Conservation (phyloP, 2,797 vertebrate species). For the Mycteria americana region DNA sequence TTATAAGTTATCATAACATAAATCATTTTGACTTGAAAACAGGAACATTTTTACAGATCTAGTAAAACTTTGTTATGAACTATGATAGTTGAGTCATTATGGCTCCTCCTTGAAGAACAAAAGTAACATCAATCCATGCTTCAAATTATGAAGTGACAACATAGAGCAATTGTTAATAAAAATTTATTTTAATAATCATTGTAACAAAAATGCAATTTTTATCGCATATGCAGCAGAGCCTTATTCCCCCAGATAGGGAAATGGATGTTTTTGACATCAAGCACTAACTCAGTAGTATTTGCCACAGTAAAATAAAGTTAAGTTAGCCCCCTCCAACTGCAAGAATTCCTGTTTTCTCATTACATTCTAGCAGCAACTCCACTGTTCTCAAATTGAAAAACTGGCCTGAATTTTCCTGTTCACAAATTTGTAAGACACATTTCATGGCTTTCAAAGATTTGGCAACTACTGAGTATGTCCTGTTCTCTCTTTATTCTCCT, state of each 20-base stretch:
- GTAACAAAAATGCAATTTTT: background rate
- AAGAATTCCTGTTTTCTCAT: background rate
- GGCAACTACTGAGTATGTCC: background rate
- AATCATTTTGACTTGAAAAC: background rate
- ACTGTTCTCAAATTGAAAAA: background rate
- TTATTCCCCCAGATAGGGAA: background rate
- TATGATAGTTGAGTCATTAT: background rate
- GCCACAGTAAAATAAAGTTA: background rate
- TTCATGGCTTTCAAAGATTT: background rate
- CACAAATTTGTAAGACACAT: background rate
- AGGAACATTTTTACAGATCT: background rate
- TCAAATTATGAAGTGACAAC: background rate
- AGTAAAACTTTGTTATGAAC: background rate
- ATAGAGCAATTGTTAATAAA: background rate
- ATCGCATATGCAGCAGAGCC: background rate
- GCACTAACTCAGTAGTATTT: background rate
- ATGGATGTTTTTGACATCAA: background rate
- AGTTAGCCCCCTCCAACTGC: background rate
- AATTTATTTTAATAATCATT: background rate
- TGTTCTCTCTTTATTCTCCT: background rate
- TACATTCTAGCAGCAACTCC: background rate
- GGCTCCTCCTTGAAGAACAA: background rate
- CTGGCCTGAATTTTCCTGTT: background rate
- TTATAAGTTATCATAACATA: background rate
- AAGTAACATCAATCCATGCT: background rate